A percentile compares a stretch with the other conserved stretches of the same genome.
phyloP scores from a whole-genome alignment of 2,797 vertebrate species.

The Glossophaga mutica region DNA sequence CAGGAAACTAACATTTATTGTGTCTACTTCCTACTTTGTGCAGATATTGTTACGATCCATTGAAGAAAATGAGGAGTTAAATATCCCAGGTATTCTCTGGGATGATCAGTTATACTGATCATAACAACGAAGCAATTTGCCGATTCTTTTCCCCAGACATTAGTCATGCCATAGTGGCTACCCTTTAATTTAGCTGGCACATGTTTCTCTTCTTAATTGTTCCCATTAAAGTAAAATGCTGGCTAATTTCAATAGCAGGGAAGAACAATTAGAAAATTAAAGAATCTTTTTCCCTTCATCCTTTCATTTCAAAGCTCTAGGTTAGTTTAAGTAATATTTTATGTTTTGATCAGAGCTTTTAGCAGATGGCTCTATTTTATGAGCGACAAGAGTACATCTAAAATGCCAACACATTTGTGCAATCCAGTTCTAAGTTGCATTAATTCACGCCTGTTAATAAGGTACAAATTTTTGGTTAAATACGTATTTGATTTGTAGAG shows the following conservation, averaged over 20 bases:
- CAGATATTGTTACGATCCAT: neutral
- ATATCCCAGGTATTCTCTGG: neutral
- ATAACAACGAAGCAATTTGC: conserved; percentile 32
- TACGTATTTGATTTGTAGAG: neutral
- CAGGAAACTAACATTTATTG: neutral
- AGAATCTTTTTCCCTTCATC: conserved; percentile 1
- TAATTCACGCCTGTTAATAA: conserved; percentile 52
- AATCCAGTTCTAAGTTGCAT: conserved; percentile 29
- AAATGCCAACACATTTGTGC: conserved; percentile 62
- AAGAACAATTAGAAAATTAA: conserved; percentile 64
- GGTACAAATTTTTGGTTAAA: conserved; percentile 38
- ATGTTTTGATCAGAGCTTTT: conserved; percentile 56
- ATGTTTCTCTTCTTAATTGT: conserved; percentile 63
- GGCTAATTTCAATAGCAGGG: conserved; percentile 56
- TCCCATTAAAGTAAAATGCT: conserved; percentile 59
- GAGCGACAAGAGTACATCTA: conserved; percentile 34
- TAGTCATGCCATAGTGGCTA: conserved; percentile 54
- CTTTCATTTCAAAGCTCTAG: conserved; percentile 34
- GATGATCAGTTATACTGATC: conserved; percentile 25
- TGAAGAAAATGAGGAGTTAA: conserved; percentile 33
- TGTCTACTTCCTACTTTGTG: neutral
- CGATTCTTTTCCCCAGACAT: conserved; percentile 44
- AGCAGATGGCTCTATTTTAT: conserved; percentile 62
- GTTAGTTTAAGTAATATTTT: conserved; percentile 49
- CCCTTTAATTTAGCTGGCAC: conserved; percentile 60